Evolutionary conservation across 2,113 vertebrate genomes (phyloP).

Genomic region (Girardinichthys multiradiatus): DNA sequence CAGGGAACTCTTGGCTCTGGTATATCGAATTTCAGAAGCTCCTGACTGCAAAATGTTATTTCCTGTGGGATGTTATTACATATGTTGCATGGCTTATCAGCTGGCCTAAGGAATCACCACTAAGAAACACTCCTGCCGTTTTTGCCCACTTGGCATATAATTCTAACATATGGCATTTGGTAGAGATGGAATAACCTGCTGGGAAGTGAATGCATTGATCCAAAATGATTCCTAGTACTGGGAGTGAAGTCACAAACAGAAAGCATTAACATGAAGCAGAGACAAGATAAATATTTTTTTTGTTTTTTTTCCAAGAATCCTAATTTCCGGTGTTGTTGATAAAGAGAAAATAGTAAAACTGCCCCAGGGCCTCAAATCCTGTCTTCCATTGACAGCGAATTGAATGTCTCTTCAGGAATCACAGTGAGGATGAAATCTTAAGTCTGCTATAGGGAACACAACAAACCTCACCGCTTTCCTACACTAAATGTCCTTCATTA

Average conservation of each 20-base stretch:
- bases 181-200: slow-evolving; percentile 10
- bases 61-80: not conserved
- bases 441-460: not conserved
- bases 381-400: not conserved
- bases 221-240: slow-evolving; percentile 9
- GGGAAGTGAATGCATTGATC: slow-evolving; percentile 5
- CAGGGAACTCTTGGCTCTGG: not conserved
- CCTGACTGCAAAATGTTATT: not conserved
- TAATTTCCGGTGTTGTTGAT: no score
- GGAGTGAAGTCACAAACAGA: not conserved
- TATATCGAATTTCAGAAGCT: not conserved
- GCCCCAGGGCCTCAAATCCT: no score
- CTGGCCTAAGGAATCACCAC: not conserved
- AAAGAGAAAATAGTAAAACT: no score
- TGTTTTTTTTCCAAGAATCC: no score
- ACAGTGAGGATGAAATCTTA: not conserved
- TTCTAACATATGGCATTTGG: slow-evolving; percentile 31
- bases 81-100: not conserved
- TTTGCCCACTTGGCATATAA: slow-evolving; percentile 36
- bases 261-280: not conserved
- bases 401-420: not conserved
- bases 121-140: slow-evolving; percentile 20
- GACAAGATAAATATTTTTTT: not conserved
- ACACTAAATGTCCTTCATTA: not conserved
- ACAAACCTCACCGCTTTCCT: not conserved